Conservation (phyloP, 1,140 invertebrate genomes). For the Drosophila varians region DNA sequence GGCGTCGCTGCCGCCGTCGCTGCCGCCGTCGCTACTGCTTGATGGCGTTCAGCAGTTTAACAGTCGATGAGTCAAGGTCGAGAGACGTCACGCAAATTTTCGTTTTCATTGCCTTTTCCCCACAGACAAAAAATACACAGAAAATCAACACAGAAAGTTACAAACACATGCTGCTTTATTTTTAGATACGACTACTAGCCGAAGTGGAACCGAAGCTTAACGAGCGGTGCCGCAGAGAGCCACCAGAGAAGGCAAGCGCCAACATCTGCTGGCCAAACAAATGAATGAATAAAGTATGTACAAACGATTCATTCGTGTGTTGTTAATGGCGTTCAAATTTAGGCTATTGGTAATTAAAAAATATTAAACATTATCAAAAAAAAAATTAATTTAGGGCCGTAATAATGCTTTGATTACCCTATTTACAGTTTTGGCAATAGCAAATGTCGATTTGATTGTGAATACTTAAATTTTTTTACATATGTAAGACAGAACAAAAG, state of each 20-base stretch:
- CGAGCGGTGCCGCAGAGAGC: slow-evolving; percentile 29
- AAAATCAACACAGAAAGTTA: slow-evolving; percentile 18
- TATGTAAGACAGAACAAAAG: no score
- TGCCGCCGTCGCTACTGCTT: slow-evolving; percentile 37
- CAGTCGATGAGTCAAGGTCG: slow-evolving; percentile 84
- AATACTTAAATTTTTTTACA: slow-evolving; percentile 3
- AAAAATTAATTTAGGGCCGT: slow-evolving; percentile 3
- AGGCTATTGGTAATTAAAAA: slow-evolving; percentile 13
- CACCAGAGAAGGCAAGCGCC: slow-evolving; percentile 7
- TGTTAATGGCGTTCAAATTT: slow-evolving; percentile 19
- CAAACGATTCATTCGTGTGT: slow-evolving; percentile 9
- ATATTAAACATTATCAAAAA: slow-evolving; percentile 18
- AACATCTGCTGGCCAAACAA: slow-evolving; percentile 28
- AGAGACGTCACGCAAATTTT: slow-evolving; percentile 84
- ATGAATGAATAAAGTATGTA: slow-evolving; percentile 34
- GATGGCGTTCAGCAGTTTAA: slow-evolving; percentile 56
- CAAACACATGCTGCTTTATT: slow-evolving; percentile 64
- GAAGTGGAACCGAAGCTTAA: slow-evolving; percentile 38
- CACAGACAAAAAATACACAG: slow-evolving; percentile 65
- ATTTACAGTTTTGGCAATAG: slow-evolving; percentile 1
- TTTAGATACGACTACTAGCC: slow-evolving; percentile 61
- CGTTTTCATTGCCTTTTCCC: slow-evolving; percentile 81
- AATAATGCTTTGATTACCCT: slow-evolving; percentile 11
- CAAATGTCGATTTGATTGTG: neutral
- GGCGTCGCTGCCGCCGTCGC: slow-evolving; percentile 43